Evolutionary conservation across 1,140 invertebrate genomes (phyloP).

Genomic region (Ceratoteleas bidentatus): DNA sequence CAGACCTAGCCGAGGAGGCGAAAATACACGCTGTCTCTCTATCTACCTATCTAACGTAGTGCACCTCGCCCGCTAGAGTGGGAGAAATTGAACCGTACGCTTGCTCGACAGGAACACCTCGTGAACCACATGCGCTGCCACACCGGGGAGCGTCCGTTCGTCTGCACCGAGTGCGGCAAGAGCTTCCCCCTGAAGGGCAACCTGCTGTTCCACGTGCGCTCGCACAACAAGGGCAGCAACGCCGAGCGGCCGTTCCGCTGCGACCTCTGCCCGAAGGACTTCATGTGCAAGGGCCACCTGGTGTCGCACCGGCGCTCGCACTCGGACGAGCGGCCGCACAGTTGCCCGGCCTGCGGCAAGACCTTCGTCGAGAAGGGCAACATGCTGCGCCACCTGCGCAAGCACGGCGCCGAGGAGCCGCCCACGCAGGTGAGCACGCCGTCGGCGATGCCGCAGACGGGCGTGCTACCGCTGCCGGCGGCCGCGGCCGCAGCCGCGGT

Average conservation of each 20-base stretch:
- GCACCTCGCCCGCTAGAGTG: too few relatives aligned
- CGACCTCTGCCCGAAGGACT: slow-evolving; percentile 97
- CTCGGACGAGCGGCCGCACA: slow-evolving; percentile 91
- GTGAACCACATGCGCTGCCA: slow-evolving; percentile 91
- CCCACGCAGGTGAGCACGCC: slow-evolving; percentile 78
- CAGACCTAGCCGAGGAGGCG: too few relatives aligned
- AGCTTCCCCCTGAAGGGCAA: slow-evolving; percentile 94
- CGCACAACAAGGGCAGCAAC: slow-evolving; percentile 92
- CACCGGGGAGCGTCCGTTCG: slow-evolving; percentile 92
- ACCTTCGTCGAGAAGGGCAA: slow-evolving; percentile 90
- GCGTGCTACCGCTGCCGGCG: slow-evolving; percentile 72
- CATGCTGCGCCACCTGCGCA: slow-evolving; percentile 84
- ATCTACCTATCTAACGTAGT: too few relatives aligned
- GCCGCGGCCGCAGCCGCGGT: slow-evolving; percentile 72
- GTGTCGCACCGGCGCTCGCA: slow-evolving; percentile 94
- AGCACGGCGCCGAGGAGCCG: slow-evolving; percentile 80
- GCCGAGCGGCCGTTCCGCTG: slow-evolving; percentile 96
- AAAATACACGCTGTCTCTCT: too few relatives aligned
- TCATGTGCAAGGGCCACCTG: slow-evolving; percentile 97
- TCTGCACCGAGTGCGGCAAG: slow-evolving; percentile 91
- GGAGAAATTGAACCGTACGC: too few relatives aligned
- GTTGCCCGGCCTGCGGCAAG: slow-evolving; percentile 88
- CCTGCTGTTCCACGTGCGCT: slow-evolving; percentile 96
- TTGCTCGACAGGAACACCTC: slow-evolving; percentile 83
- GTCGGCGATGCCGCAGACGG: slow-evolving; percentile 74